phyloP scores from a whole-genome alignment of 2,888 invertebrate genomes.

The Campopleginae sp. region DNA sequence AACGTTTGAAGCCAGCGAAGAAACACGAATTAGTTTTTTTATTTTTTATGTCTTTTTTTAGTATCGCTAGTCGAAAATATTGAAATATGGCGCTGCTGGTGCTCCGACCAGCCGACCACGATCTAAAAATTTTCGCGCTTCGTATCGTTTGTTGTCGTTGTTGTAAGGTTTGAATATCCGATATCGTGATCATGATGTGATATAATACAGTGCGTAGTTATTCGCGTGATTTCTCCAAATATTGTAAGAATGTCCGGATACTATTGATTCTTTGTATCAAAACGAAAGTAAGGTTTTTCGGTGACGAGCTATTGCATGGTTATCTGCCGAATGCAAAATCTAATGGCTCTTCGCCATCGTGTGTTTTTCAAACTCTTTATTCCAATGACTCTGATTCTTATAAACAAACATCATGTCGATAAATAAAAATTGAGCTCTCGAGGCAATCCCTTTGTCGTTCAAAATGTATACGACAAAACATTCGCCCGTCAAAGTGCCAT shows the following conservation, averaged over 20 bases:
- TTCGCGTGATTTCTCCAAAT: background rate
- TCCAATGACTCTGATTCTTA: background rate
- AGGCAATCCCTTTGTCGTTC: background rate
- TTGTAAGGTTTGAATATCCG: slow-evolving; percentile 4
- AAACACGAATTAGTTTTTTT: background rate
- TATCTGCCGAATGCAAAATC: background rate
- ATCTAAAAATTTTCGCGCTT: slow-evolving; percentile 1
- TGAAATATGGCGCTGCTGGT: background rate
- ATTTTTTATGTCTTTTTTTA: background rate
- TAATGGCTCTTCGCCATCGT: background rate
- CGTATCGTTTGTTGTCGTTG: background rate
- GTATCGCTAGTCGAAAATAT: slow-evolving; percentile 3
- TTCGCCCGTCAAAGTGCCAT: slow-evolving; percentile 4
- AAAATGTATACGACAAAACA: background rate
- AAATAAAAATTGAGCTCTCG: background rate
- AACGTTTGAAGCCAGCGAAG: background rate
- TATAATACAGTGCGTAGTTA: background rate
- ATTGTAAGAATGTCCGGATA: background rate
- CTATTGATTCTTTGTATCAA: background rate
- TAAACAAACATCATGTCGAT: slow-evolving; percentile 20
- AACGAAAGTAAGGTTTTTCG: slow-evolving; percentile 27
- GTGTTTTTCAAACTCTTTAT: background rate
- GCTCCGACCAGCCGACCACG: no score
- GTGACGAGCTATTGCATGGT: slow-evolving; percentile 28
- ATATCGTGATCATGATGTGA: slow-evolving; percentile 14